Conservation (phyloP, 1,140 invertebrate genomes). For the Drosophila athabasca region DNA sequence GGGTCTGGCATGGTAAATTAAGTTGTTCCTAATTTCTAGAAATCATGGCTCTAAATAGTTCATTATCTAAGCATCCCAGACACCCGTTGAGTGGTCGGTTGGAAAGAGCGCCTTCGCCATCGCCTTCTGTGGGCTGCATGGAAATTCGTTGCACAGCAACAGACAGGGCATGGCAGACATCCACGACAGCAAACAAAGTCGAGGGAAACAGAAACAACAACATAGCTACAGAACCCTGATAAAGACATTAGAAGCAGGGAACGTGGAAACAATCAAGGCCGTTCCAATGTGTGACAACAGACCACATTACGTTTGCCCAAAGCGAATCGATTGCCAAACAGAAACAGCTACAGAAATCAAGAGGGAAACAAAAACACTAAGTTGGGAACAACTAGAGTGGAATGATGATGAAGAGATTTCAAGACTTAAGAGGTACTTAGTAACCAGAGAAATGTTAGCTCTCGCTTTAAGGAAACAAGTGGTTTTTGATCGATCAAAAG, state of each 20-base stretch:
- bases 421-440: constrained; percentile 13
- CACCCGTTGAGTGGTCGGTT: constrained; percentile 26
- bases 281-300: constrained; percentile 63
- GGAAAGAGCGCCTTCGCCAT: neutral
- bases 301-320: constrained; percentile 61
- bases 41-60: constrained; percentile 44
- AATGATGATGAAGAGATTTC: neutral
- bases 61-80: constrained; percentile 45
- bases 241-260: constrained; percentile 57
- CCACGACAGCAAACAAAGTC: constrained; percentile 7
- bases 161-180: constrained; percentile 9
- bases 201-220: constrained; percentile 5
- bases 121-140: constrained; percentile 37
- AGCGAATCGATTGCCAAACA: constrained; percentile 68
- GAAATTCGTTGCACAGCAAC: constrained; percentile 55
- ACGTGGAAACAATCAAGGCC: constrained; percentile 66
- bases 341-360: constrained; percentile 18
- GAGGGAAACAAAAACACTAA: constrained; percentile 18
- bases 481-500: too few species aligned
- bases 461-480: too few species aligned
- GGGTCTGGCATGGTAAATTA: constrained; percentile 20
- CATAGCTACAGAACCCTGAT: constrained; percentile 34
- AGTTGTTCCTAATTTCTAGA: constrained; percentile 29
- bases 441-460: neutral
- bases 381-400: constrained; percentile 15